A percentile compares a stretch with the other conserved stretches of the same genome.
phyloP scores from a whole-genome alignment of 2,888 invertebrate genomes.

The Thymelicus lineola region DNA sequence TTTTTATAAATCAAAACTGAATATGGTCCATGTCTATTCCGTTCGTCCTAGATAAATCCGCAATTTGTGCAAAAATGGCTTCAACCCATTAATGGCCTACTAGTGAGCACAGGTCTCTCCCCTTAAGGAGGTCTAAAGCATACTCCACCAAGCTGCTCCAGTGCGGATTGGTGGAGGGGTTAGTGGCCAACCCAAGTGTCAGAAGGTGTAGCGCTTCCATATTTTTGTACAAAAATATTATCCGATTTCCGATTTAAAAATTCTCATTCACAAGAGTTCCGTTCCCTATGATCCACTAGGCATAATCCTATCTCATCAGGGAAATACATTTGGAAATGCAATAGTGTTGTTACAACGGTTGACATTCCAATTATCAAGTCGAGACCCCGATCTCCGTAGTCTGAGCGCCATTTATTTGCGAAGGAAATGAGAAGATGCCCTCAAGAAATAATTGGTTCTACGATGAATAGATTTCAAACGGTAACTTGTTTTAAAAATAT shows the following conservation, averaged over 20 bases:
- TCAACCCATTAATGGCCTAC: no score
- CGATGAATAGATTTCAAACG: slow-evolving; percentile 25
- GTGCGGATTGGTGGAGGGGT: no score
- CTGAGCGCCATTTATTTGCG: slow-evolving; percentile 27
- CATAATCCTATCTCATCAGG: slow-evolving; percentile 6
- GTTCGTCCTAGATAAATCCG: not conserved
- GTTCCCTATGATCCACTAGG: slow-evolving; percentile 11
- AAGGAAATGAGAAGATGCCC: slow-evolving; percentile 30
- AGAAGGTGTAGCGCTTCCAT: no score
- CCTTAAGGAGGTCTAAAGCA: no score
- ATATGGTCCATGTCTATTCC: not conserved
- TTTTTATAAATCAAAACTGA: not conserved
- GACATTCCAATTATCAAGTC: slow-evolving; percentile 38
- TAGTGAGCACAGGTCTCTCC: no score
- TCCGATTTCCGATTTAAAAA: slow-evolving; percentile 4
- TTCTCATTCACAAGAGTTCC: not conserved
- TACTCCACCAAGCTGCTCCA: no score
- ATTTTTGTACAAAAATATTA: not conserved
- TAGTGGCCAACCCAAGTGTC: no score
- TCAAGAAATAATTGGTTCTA: slow-evolving; percentile 33
- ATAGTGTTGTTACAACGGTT: slow-evolving; percentile 31
- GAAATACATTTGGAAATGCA: slow-evolving; percentile 20
- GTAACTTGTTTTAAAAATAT: slow-evolving; percentile 19
- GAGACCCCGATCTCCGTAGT: slow-evolving; percentile 19
- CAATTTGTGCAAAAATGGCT: not conserved